phyloP scores from a whole-genome alignment of 2,113 vertebrate species.

The Dolichallabes microphthalmus region DNA sequence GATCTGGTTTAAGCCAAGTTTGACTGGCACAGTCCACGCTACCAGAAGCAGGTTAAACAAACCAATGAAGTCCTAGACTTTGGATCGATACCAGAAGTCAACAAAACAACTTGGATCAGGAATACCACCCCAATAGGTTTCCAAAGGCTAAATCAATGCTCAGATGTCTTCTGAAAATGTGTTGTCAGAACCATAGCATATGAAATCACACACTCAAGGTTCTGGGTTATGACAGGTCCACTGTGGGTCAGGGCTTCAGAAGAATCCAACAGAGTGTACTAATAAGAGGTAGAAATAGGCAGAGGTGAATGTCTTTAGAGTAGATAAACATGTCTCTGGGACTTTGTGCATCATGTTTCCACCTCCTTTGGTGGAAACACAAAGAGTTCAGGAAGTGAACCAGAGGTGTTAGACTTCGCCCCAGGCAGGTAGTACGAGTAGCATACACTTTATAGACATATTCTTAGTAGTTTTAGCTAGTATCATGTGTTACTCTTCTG shows the following conservation, averaged over 20 bases:
- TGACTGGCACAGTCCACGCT: not conserved
- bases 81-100: too few relatives aligned
- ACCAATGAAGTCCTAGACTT: not conserved
- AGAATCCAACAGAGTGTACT: too few relatives aligned
- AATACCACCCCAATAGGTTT: too few relatives aligned
- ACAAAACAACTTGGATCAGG: too few relatives aligned
- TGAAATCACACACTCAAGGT: not conserved
- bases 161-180: too few relatives aligned
- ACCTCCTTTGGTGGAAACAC: not conserved
- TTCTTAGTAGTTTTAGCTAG: not conserved
- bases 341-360: not conserved
- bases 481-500: not conserved
- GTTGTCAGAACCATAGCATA: not conserved
- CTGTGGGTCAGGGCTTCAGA: too few relatives aligned
- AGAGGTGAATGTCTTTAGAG: not conserved
- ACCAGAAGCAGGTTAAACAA: not conserved
- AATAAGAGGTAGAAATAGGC: too few relatives aligned
- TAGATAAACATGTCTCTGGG: not conserved
- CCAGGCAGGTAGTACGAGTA: not conserved
- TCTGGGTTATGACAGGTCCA: too few relatives aligned
- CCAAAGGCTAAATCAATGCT: too few relatives aligned
- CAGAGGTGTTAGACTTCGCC: not conserved
- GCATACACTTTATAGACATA: not conserved
- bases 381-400: not conserved
- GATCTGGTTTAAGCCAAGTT: not conserved